Evolutionary conservation across 2,888 invertebrate genomes (phyloP).

Genomic region (Limnephilus lunatus): DNA sequence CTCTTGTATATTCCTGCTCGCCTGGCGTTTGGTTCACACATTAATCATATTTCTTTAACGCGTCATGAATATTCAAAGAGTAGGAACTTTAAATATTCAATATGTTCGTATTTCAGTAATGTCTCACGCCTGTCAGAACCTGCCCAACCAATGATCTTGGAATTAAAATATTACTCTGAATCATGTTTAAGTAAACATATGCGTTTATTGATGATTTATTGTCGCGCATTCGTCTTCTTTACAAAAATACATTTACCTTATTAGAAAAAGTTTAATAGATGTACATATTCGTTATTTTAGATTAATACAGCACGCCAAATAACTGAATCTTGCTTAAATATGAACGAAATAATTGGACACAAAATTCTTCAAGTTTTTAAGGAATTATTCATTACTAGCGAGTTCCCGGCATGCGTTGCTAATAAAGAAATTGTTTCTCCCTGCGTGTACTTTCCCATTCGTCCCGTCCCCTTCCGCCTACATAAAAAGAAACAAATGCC

Average conservation of each 20-base stretch:
- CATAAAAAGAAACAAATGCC: too few species aligned
- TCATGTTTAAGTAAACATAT: conserved; percentile 3
- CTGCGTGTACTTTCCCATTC: too few species aligned
- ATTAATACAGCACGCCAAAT: too few species aligned
- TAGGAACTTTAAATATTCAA: conserved; percentile 22
- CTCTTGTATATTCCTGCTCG: conserved; percentile 18
- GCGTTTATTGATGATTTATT: background rate
- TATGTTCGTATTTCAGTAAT: conserved; percentile 25
- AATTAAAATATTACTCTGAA: conserved; percentile 31
- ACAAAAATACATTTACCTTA: background rate
- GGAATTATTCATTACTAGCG: too few species aligned
- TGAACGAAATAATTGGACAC: too few species aligned
- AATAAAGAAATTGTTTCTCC: too few species aligned
- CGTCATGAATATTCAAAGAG: conserved; percentile 54
- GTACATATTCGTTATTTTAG: too few species aligned
- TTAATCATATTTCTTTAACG: conserved; percentile 51
- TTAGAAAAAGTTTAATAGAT: too few species aligned
- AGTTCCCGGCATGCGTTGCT: too few species aligned
- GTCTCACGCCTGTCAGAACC: conserved; percentile 52
- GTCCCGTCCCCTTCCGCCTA: too few species aligned
- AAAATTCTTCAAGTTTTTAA: too few species aligned
- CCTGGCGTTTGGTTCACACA: conserved; percentile 46
- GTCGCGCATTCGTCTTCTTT: background rate
- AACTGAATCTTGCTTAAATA: too few species aligned
- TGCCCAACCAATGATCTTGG: conserved; percentile 2